Percentiles rank a stretch among this genome's conserved stretches.
Conservation (phyloP, 2,113 vertebrate genomes). For the Elanoides forficatus region DNA sequence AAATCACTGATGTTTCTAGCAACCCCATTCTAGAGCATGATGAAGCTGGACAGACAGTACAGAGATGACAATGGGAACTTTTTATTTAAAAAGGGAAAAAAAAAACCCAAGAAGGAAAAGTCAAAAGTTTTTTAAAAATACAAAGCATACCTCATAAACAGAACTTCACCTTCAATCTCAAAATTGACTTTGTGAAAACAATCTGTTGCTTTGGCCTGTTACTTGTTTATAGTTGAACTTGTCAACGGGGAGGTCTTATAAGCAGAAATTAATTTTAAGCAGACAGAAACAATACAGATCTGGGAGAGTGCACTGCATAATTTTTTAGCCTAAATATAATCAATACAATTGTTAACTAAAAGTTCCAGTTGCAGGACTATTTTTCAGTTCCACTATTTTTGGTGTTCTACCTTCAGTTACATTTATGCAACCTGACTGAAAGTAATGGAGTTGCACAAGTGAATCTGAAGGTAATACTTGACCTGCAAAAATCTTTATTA, state of each 20-base stretch:
- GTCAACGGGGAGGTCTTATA: background rate
- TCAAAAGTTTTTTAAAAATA: background rate
- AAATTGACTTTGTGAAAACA: background rate
- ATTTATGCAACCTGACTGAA: constrained; percentile 10
- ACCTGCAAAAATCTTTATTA: constrained; percentile 23
- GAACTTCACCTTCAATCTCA: background rate
- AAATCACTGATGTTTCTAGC: background rate
- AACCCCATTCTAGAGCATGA: background rate
- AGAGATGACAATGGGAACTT: background rate
- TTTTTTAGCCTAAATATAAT: background rate
- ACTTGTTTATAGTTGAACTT: background rate
- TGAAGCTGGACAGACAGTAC: background rate
- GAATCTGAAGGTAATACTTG: background rate
- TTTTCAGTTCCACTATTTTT: background rate
- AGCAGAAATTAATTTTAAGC: background rate
- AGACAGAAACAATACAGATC: background rate
- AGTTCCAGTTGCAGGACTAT: background rate
- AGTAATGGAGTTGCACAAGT: background rate
- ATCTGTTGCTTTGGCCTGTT: background rate
- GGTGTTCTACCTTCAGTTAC: background rate
- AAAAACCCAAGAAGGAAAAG: background rate
- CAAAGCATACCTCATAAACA: background rate
- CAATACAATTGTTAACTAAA: background rate
- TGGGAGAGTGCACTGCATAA: background rate
- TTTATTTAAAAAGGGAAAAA: background rate